phyloP scores from a whole-genome alignment of 2,797 vertebrate genomes.

The Peromyscus aztecus region DNA sequence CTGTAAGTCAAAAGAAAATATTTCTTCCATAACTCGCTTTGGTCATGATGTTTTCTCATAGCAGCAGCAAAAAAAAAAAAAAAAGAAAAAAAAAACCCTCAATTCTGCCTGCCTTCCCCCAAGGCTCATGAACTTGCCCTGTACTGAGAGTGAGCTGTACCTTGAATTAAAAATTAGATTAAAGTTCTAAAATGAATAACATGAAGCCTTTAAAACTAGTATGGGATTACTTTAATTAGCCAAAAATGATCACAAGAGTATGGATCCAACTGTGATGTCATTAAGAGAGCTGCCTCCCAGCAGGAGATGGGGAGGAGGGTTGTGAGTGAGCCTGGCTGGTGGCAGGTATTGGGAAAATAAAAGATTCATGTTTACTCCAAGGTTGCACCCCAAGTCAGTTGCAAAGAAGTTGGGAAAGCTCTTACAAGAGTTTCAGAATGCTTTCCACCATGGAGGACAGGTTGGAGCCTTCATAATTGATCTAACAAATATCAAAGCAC shows the following conservation, averaged over 20 bases:
- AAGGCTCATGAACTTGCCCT: background rate
- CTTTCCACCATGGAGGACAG: accelerated
- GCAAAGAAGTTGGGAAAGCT: background rate
- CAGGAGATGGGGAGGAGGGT: background rate
- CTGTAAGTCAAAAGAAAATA: background rate
- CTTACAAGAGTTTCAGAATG: background rate
- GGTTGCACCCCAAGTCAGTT: background rate
- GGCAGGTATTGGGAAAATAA: background rate
- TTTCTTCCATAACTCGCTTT: background rate
- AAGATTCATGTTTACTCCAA: background rate
- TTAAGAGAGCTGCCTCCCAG: background rate
- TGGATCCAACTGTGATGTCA: background rate
- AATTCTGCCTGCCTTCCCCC: background rate
- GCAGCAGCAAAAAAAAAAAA: background rate
- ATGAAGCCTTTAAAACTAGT: conserved; percentile 2
- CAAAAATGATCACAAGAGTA: conserved; percentile 49
- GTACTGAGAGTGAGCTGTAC: background rate
- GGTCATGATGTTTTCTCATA: background rate
- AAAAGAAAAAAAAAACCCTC: background rate
- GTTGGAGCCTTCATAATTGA: background rate
- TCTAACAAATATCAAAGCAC: background rate
- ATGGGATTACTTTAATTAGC: conserved; percentile 53
- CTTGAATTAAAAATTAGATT: conserved; percentile 34
- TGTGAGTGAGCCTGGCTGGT: background rate
- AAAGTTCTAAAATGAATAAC: conserved; percentile 49